Percentiles rank a stretch among this genome's conserved stretches.
phyloP scores from a whole-genome alignment of 2,113 vertebrate species.

The Cavia aperea region DNA sequence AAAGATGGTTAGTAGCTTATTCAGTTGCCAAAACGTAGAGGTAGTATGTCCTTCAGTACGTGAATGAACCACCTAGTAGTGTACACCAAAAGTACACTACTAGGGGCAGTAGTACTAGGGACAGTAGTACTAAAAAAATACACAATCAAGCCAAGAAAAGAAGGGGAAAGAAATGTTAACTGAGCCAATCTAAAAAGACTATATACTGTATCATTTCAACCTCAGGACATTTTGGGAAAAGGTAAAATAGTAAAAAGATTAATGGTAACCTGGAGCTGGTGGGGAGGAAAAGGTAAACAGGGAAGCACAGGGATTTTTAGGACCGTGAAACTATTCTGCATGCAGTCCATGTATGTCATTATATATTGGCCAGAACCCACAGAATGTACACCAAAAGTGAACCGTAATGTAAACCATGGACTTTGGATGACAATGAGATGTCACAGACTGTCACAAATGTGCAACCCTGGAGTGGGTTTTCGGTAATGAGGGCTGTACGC shows the following conservation, averaged over 20 bases:
- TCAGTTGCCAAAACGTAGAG: background rate
- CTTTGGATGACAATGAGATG: too few relatives aligned
- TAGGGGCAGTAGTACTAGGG: too few relatives aligned
- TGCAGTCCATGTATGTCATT: background rate
- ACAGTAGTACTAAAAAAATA: background rate
- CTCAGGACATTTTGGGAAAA: background rate
- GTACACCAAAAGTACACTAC: background rate
- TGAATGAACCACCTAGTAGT: background rate
- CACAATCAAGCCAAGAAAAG: background rate
- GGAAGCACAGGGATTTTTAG: background rate
- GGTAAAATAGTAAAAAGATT: background rate
- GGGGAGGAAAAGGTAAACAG: background rate
- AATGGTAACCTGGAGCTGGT: background rate
- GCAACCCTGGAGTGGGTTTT: background rate
- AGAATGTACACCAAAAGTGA: background rate
- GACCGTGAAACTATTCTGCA: background rate
- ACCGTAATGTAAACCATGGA: background rate
- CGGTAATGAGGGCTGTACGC: background rate
- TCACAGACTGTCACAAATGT: background rate
- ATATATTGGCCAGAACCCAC: background rate
- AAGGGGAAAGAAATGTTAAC: background rate
- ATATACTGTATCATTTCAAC: background rate
- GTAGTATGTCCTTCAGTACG: background rate
- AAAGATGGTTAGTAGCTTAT: background rate
- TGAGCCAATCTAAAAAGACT: background rate